A percentile compares a stretch with the other conserved stretches of the same genome.
These are phyloP conservation scores for Phortica magna DNA, from an alignment of 2,888 invertebrate species.

Conservation along the genomic window DNA sequence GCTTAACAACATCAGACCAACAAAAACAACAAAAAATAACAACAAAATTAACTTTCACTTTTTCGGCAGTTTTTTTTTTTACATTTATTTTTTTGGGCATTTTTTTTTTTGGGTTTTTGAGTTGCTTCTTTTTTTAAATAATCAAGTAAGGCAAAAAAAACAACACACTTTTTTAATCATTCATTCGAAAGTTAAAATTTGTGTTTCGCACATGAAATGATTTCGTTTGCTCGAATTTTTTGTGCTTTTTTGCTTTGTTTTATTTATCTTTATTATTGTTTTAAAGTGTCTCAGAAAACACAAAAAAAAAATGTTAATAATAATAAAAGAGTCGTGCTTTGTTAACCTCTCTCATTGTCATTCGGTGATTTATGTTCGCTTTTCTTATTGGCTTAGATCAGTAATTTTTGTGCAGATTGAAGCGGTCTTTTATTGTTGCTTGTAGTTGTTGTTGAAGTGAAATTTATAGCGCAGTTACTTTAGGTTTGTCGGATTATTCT, in stretches of 20 bases:
- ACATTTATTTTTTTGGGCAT: slow-evolving; percentile 62
- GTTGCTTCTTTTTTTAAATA: slow-evolving; percentile 45
- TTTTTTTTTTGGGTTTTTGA: slow-evolving; percentile 46
- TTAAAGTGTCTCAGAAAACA: slow-evolving; percentile 3
- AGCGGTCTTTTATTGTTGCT: neutral
- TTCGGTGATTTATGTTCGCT: slow-evolving; percentile 9
- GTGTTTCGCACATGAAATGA: slow-evolving; percentile 43
- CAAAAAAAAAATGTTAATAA: neutral
- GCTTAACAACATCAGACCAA: slow-evolving; percentile 62
- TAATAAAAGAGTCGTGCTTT: slow-evolving; percentile 3
- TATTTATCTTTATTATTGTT: slow-evolving; percentile 23
- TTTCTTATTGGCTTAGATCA: slow-evolving; percentile 22
- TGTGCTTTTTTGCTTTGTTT: slow-evolving; percentile 36
- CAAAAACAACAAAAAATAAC: slow-evolving; percentile 14
- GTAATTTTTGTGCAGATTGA: neutral
- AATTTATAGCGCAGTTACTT: neutral
- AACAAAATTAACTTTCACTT: slow-evolving; percentile 76
- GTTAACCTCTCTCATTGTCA: neutral
- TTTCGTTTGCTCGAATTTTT: slow-evolving; percentile 13
- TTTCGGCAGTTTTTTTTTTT: slow-evolving; percentile 76
- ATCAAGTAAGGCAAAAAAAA: slow-evolving; percentile 32
- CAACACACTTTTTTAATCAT: slow-evolving; percentile 33
- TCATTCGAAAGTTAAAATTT: slow-evolving; percentile 54
- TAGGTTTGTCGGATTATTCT: too few species aligned
- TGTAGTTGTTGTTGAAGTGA: neutral